Conservation (phyloP, 1,140 invertebrate genomes). For the Brachystomella parvula region DNA sequence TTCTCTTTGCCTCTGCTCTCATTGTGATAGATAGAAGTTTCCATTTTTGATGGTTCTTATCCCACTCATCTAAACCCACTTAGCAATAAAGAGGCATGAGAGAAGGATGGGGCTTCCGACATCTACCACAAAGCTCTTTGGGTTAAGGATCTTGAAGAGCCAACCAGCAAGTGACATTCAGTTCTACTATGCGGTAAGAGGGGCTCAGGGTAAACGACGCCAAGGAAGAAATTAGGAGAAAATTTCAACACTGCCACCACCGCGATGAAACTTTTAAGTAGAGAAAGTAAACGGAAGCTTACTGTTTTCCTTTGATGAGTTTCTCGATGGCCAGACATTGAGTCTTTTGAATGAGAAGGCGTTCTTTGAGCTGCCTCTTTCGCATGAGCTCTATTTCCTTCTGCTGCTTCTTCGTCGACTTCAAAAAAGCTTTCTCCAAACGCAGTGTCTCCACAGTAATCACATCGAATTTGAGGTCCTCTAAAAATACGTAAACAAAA, state of each 20-base stretch:
- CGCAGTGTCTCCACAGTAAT: constrained; percentile 84
- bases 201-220: neutral
- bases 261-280: neutral
- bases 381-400: constrained; percentile 88
- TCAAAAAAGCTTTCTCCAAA: constrained; percentile 87
- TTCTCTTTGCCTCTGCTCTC: too few species aligned
- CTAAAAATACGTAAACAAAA: constrained; percentile 38
- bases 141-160: too few species aligned
- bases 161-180: too few species aligned
- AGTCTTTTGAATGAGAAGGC: constrained; percentile 78
- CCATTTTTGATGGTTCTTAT: too few species aligned
- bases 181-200: too few species aligned
- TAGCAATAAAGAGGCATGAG: too few species aligned
- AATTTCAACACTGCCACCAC: neutral
- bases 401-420: constrained; percentile 90
- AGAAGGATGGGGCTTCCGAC: too few species aligned
- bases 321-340: constrained; percentile 94
- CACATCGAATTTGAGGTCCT: constrained; percentile 73
- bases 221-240: neutral
- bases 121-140: too few species aligned
- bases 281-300: constrained; percentile 41
- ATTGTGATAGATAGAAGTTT: too few species aligned
- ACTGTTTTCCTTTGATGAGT: constrained; percentile 86
- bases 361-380: constrained; percentile 91
- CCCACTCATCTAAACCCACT: too few species aligned